These are phyloP conservation scores for Pseudocheirus occidentalis DNA, from an alignment of 2,797 vertebrate species.

Conservation along the genomic window DNA sequence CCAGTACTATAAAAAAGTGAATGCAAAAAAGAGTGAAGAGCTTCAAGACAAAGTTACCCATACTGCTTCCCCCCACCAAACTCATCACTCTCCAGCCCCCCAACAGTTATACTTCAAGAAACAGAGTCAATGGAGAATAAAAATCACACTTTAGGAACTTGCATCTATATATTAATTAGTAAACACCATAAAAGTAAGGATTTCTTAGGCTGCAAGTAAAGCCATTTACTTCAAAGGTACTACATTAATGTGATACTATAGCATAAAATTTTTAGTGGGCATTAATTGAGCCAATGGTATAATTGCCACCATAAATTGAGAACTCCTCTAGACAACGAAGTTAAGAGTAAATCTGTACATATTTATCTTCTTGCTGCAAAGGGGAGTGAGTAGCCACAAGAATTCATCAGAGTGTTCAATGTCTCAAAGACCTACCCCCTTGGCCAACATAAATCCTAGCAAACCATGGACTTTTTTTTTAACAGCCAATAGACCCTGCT, in stretches of 20 bases:
- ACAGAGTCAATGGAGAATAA: slow-evolving; percentile 17
- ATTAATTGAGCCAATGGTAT: slow-evolving; percentile 82
- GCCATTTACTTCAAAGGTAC: slow-evolving; percentile 73
- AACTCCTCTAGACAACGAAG: slow-evolving; percentile 76
- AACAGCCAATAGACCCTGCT: not conserved
- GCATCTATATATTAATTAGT: slow-evolving; percentile 22
- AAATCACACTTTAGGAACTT: slow-evolving; percentile 61
- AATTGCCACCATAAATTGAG: slow-evolving; percentile 82
- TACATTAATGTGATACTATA: slow-evolving; percentile 62
- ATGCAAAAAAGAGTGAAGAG: slow-evolving; percentile 68
- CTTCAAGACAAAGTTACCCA: slow-evolving; percentile 60
- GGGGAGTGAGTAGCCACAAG: slow-evolving; percentile 20
- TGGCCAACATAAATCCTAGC: slow-evolving; percentile 69
- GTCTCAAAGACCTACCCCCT: slow-evolving; percentile 44
- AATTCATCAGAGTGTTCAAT: slow-evolving; percentile 60
- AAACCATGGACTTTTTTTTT: slow-evolving; percentile 66
- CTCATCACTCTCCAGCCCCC: not conserved
- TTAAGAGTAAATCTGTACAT: slow-evolving; percentile 72
- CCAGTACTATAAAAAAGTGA: accelerated
- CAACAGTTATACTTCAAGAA: not conserved
- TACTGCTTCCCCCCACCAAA: slow-evolving; percentile 29
- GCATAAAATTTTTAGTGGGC: slow-evolving; percentile 73
- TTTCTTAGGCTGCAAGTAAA: slow-evolving; percentile 64
- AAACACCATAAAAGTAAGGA: slow-evolving; percentile 68
- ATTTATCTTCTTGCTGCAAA: slow-evolving; percentile 72